Evolutionary conservation across 1,140 invertebrate genomes (phyloP).

Genomic region (Pectinophora gossypiella): DNA sequence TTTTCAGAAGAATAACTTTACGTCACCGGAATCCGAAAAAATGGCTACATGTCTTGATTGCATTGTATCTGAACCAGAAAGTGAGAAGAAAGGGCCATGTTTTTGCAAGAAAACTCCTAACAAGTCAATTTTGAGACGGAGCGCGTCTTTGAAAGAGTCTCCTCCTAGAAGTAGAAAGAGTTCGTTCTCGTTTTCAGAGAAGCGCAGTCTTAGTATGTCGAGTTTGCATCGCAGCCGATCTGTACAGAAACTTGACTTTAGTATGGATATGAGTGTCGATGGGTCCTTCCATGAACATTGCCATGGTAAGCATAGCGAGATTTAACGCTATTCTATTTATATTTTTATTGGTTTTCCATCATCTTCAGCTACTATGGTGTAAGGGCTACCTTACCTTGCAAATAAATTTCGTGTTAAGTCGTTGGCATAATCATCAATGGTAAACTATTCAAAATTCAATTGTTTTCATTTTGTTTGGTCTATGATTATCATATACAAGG

Average conservation of each 20-base stretch:
- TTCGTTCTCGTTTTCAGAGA: constrained; percentile 38
- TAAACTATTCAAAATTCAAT: too few relatives aligned
- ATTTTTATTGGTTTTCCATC: too few relatives aligned
- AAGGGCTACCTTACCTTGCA: too few relatives aligned
- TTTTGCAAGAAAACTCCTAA: constrained; percentile 48
- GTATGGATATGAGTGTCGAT: constrained; percentile 71
- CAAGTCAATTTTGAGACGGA: constrained; percentile 44
- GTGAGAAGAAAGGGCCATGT: constrained; percentile 35
- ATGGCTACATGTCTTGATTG: constrained; percentile 58
- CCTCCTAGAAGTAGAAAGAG: constrained; percentile 35
- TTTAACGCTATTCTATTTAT: too few relatives aligned
- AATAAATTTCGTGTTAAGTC: too few relatives aligned
- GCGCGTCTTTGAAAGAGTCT: constrained; percentile 55
- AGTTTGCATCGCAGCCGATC: constrained; percentile 57
- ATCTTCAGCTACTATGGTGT: too few relatives aligned
- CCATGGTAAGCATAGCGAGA: constrained; percentile 33
- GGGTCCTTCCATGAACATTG: constrained; percentile 49
- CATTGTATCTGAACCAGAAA: constrained; percentile 28
- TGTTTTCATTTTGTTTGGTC: too few relatives aligned
- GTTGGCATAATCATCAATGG: too few relatives aligned
- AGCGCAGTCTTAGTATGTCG: constrained; percentile 58
- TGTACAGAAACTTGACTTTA: constrained; percentile 66
- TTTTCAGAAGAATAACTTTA: constrained; percentile 61
- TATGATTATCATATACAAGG: too few relatives aligned
- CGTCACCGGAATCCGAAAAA: constrained; percentile 55